These are phyloP conservation scores for Junco hyemalis DNA, from an alignment of 2,113 vertebrate species.

Conservation along the genomic window DNA sequence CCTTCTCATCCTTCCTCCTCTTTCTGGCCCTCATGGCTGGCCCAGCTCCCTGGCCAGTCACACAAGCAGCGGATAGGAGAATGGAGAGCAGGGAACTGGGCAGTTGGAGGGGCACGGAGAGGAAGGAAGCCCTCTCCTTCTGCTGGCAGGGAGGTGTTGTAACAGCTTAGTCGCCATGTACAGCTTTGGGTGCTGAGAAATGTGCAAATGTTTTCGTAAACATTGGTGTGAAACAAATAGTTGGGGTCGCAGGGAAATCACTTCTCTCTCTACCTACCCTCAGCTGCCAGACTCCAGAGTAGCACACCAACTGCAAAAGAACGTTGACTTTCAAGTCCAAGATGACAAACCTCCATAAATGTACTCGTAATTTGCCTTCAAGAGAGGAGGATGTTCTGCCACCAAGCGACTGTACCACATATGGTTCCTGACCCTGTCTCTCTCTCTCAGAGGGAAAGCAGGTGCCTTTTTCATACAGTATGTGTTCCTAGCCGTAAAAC, in stretches of 20 bases:
- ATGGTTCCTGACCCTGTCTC: rapidly evolving
- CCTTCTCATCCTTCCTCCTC: background rate
- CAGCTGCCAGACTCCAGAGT: background rate
- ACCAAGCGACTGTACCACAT: rapidly evolving
- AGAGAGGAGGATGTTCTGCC: background rate
- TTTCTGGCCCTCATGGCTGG: background rate
- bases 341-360: background rate
- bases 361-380: background rate
- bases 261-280: background rate
- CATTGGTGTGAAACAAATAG: background rate
- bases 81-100: background rate
- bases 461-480: background rate
- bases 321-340: background rate
- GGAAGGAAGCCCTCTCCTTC: slow-evolving; percentile 1
- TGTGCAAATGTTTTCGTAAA: background rate
- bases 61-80: rapidly evolving
- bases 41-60: rapidly evolving
- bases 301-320: background rate
- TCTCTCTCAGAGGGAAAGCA: background rate
- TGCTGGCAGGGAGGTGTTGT: background rate
- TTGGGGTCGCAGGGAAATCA: background rate
- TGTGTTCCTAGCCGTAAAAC: background rate
- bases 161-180: background rate
- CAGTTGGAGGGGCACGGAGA: rapidly evolving
- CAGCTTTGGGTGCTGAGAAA: background rate